phyloP scores from a whole-genome alignment of 2,113 vertebrate genomes.

The Chlorodrepanis virens region DNA sequence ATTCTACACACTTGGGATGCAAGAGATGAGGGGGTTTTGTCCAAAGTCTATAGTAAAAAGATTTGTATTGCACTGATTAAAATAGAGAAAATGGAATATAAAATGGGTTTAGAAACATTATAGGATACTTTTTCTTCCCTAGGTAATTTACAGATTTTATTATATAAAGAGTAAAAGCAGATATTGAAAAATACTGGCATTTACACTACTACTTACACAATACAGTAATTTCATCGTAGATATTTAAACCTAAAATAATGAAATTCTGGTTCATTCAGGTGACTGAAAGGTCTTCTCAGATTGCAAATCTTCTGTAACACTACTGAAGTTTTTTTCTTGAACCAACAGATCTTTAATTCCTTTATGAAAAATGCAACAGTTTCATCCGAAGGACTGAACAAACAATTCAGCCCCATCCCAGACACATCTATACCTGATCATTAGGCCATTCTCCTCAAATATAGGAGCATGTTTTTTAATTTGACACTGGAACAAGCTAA shows the following conservation, averaged over 20 bases:
- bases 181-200: not conserved
- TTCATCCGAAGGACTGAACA: accelerated
- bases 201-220: not conserved
- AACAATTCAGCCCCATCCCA: not conserved
- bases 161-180: not conserved
- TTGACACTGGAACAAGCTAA: not conserved
- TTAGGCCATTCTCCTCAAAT: not conserved
- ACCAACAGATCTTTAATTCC: not conserved
- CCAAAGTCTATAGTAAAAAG: not conserved
- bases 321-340: not conserved
- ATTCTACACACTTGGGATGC: not conserved
- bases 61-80: not conserved
- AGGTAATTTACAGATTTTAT: not conserved
- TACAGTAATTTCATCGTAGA: not conserved
- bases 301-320: not conserved
- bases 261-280: not conserved
- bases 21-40: not conserved
- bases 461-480: not conserved
- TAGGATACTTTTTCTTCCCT: not conserved
- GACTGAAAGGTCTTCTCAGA: not conserved
- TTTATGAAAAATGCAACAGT: not conserved
- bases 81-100: not conserved
- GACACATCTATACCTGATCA: not conserved
- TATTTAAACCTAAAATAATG: not conserved
- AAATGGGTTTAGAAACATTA: not conserved